Conservation (phyloP, 2,888 invertebrate genomes). For the Drosophila formosana region DNA sequence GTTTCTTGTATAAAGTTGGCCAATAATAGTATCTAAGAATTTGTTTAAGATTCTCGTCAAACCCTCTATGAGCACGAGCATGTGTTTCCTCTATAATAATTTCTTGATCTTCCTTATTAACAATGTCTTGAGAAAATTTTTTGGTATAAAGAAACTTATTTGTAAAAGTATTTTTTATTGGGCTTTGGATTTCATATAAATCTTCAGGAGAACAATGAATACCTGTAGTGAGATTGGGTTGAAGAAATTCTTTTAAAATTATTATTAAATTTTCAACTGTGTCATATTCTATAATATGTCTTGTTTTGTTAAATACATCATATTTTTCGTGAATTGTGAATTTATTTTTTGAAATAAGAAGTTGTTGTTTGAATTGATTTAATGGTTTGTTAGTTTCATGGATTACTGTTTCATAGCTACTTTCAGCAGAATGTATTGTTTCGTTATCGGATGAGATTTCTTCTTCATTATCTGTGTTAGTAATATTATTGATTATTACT, state of each 20-base stretch:
- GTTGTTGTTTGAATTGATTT: conserved; percentile 1
- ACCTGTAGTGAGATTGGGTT: background rate
- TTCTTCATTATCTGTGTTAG: background rate
- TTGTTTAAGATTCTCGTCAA: conserved; percentile 1
- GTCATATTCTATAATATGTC: background rate
- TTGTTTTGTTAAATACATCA: background rate
- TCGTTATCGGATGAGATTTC: background rate
- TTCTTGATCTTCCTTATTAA: background rate
- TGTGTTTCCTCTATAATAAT: background rate
- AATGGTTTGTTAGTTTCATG: background rate
- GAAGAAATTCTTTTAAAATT: background rate
- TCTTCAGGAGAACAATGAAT: background rate
- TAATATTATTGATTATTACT: background rate
- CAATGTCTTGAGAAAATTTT: background rate
- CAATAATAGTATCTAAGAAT: background rate
- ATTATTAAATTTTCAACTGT: background rate
- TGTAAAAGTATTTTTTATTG: background rate
- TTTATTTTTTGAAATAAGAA: background rate
- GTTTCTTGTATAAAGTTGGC: background rate
- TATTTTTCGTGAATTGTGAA: background rate
- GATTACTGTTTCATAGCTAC: background rate
- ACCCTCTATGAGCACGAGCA: background rate
- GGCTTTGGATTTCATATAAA: background rate
- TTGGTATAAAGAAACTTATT: background rate
- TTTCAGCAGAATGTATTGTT: background rate